phyloP scores from a whole-genome alignment of 2,113 vertebrate genomes.

The Colistium nudipinnis region DNA sequence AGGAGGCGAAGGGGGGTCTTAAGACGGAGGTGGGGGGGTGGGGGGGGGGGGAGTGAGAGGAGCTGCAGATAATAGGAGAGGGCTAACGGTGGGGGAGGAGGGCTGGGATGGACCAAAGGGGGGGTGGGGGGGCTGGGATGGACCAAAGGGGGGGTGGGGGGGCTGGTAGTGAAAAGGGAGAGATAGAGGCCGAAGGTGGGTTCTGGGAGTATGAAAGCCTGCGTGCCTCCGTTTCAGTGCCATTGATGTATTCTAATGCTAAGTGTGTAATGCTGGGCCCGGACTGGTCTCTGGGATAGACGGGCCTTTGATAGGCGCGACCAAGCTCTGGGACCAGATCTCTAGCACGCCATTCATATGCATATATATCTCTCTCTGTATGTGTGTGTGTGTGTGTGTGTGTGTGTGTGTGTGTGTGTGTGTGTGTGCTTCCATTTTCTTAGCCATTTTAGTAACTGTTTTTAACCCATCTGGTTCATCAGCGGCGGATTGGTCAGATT shows the following conservation, averaged over 20 bases:
- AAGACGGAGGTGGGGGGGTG: conserved; percentile 54
- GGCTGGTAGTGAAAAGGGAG: conserved; percentile 50
- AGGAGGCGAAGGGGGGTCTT: conserved; percentile 46
- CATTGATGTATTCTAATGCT: conserved; percentile 82
- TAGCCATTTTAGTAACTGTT: conserved; percentile 66
- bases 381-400: conserved; percentile 44
- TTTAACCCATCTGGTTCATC: conserved; percentile 53
- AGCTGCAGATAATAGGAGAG: conserved; percentile 68
- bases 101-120: conserved; percentile 53
- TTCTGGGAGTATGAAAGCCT: conserved; percentile 71
- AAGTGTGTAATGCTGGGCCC: conserved; percentile 74
- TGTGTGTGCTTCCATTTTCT: conserved; percentile 11
- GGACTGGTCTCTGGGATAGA: conserved; percentile 66
- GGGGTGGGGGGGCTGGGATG: conserved; percentile 46
- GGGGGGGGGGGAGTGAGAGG: conserved; percentile 37
- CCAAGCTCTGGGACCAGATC: conserved; percentile 63
- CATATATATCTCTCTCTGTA: conserved; percentile 51
- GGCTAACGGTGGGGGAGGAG: conserved; percentile 59
- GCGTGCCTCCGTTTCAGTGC: conserved; percentile 65
- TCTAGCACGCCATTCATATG: conserved; percentile 72
- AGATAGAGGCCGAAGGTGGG: conserved; percentile 69
- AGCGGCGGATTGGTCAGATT: conserved; percentile 55
- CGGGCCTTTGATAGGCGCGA: conserved; percentile 72
- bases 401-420: conserved; percentile 23
- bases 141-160: conserved; percentile 52